Conservation (phyloP, 2,888 invertebrate species). For the Ceriagrion tenellum region DNA sequence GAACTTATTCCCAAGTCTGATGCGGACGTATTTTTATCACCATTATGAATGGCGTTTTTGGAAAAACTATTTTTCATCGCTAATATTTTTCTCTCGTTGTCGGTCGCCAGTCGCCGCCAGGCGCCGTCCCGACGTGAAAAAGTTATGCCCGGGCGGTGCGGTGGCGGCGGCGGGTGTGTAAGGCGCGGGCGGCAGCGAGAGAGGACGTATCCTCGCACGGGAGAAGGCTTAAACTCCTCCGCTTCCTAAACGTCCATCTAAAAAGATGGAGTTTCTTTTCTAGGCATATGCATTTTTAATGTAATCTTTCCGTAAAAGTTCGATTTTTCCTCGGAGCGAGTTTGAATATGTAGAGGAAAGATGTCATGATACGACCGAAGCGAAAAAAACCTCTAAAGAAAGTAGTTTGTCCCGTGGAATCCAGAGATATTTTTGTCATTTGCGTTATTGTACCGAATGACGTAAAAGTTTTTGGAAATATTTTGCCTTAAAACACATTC, state of each 20-base stretch:
- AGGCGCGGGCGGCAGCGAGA: background rate
- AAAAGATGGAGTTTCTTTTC: conserved; percentile 9
- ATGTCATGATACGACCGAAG: background rate
- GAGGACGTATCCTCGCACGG: background rate
- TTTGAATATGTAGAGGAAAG: background rate
- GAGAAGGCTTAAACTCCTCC: conserved; percentile 17
- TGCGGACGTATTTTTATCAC: conserved; percentile 28
- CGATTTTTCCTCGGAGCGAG: background rate
- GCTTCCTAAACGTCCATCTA: background rate
- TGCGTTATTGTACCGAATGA: background rate
- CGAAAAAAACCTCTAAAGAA: background rate
- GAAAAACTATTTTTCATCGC: conserved; percentile 40
- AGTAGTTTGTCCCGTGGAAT: background rate
- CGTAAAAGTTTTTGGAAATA: background rate
- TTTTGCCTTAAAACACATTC: background rate
- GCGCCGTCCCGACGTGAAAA: conserved; percentile 53
- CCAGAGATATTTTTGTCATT: background rate
- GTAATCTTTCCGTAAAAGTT: conserved; percentile 2
- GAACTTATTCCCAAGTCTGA: conserved; percentile 54
- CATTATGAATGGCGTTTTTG: conserved; percentile 59
- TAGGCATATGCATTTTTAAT: conserved; percentile 34
- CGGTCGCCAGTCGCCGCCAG: conserved; percentile 47
- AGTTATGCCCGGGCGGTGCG: conserved; percentile 34
- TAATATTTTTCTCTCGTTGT: conserved; percentile 35
- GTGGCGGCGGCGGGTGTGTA: too few species aligned